These are phyloP conservation scores for Aegotheles bennettii DNA, from an alignment of 2,113 vertebrate species.

Conservation along the genomic window DNA sequence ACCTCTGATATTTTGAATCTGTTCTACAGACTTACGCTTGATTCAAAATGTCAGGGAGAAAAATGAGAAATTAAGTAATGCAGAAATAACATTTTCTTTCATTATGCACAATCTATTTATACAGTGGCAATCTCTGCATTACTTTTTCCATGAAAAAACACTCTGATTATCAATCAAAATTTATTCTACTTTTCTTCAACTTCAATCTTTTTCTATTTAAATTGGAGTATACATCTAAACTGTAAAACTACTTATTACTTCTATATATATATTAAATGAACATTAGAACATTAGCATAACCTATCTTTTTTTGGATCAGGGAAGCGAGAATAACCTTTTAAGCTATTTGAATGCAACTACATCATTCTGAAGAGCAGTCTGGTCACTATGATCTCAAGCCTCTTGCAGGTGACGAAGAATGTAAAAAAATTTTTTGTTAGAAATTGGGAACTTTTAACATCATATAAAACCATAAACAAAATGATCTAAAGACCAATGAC, in stretches of 20 bases:
- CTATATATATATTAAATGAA: background rate
- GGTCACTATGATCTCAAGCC: background rate
- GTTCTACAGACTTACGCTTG: background rate
- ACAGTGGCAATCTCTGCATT: background rate
- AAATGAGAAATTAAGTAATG: conserved; percentile 38
- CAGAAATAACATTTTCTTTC: conserved; percentile 21
- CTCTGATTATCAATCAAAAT: background rate
- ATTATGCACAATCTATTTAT: background rate
- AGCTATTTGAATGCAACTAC: background rate
- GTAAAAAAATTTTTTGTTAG: background rate
- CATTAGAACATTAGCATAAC: background rate
- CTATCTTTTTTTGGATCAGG: background rate
- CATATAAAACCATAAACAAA: background rate
- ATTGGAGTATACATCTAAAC: background rate
- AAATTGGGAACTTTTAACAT: background rate
- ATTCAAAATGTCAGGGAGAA: conserved; percentile 50
- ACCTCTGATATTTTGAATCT: conserved; percentile 29
- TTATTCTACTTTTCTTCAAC: background rate
- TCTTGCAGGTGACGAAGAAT: background rate
- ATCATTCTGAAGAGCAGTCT: background rate
- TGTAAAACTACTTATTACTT: background rate
- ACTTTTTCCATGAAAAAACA: background rate
- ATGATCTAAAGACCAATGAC: background rate
- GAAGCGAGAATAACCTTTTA: background rate
- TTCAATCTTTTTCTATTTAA: background rate